These are phyloP conservation scores for Pelobates cultripes DNA, from an alignment of 2,797 vertebrate genomes.

Conservation along the genomic window DNA sequence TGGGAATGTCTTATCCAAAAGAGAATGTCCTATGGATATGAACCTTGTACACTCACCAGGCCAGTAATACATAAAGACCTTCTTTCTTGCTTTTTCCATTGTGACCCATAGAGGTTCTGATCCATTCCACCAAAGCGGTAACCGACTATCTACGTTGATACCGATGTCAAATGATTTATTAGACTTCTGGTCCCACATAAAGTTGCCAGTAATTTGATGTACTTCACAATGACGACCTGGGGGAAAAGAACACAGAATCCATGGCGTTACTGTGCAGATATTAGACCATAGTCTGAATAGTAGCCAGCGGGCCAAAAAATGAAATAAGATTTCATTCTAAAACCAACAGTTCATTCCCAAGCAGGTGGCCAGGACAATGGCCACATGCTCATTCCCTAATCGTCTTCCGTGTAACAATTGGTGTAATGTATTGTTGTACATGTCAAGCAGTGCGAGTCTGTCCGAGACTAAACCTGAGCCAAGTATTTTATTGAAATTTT, in stretches of 20 bases:
- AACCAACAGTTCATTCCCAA: too few relatives aligned
- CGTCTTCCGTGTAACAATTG: too few relatives aligned
- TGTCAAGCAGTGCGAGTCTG: too few relatives aligned
- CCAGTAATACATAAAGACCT: slow-evolving; percentile 94
- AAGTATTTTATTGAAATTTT: too few relatives aligned
- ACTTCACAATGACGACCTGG: slow-evolving; percentile 86
- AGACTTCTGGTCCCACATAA: slow-evolving; percentile 87
- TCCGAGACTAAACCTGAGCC: too few relatives aligned
- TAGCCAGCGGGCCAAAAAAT: too few relatives aligned
- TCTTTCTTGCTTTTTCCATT: slow-evolving; percentile 83
- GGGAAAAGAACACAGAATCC: neutral
- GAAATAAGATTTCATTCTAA: too few relatives aligned
- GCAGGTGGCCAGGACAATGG: too few relatives aligned
- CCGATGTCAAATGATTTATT: slow-evolving; percentile 88
- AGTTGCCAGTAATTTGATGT: slow-evolving; percentile 94
- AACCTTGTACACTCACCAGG: slow-evolving; percentile 78
- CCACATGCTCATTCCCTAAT: too few relatives aligned
- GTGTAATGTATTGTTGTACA: too few relatives aligned
- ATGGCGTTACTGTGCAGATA: neutral
- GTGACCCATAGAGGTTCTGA: slow-evolving; percentile 95
- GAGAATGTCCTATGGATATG: neutral
- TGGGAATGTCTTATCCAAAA: too few relatives aligned
- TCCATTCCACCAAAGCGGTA: slow-evolving; percentile 92
- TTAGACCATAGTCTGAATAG: too few relatives aligned
- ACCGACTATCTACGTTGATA: slow-evolving; percentile 81